phyloP scores from a whole-genome alignment of 2,113 vertebrate species.

The Dromiciops gliroides region DNA sequence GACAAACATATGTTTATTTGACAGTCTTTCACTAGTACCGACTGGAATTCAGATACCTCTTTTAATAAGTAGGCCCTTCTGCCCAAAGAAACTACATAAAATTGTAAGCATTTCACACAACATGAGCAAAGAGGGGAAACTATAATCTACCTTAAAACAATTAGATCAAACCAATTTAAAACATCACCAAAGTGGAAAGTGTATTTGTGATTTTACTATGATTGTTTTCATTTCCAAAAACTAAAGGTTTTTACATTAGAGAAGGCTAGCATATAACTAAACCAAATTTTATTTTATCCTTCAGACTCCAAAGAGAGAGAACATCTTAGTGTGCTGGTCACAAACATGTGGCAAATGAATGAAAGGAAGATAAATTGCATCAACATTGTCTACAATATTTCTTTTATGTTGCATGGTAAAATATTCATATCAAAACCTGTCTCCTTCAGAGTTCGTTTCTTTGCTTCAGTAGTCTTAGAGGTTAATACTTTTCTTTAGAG shows the following conservation, averaged over 20 bases:
- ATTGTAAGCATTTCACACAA: not conserved
- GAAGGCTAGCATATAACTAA: not conserved
- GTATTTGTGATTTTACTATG: not conserved
- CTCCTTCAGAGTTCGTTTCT: not conserved
- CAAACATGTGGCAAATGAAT: not conserved
- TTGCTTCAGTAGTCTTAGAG: slow-evolving; percentile 14
- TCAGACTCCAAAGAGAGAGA: slow-evolving; percentile 9
- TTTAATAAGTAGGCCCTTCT: not conserved
- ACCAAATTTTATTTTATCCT: slow-evolving; percentile 27
- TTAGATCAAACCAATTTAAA: not conserved
- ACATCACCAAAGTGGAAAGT: not conserved
- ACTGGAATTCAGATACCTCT: not conserved
- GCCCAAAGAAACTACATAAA: not conserved
- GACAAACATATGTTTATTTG: not conserved
- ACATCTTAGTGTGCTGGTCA: slow-evolving; percentile 24
- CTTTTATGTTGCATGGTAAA: not conserved
- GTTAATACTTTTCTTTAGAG: not conserved
- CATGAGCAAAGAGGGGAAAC: not conserved
- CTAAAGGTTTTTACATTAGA: slow-evolving; percentile 26
- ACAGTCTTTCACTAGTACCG: not conserved
- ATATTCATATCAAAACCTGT: slow-evolving; percentile 6
- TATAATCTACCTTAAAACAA: slow-evolving; percentile 10
- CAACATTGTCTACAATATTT: not conserved
- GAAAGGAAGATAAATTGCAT: slow-evolving; percentile 10
- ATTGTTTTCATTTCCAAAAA: not conserved